Percentiles rank a stretch among this genome's conserved stretches.
phyloP scores from a whole-genome alignment of 1,140 invertebrate species.

The Macrotrachela quadricornifera region DNA sequence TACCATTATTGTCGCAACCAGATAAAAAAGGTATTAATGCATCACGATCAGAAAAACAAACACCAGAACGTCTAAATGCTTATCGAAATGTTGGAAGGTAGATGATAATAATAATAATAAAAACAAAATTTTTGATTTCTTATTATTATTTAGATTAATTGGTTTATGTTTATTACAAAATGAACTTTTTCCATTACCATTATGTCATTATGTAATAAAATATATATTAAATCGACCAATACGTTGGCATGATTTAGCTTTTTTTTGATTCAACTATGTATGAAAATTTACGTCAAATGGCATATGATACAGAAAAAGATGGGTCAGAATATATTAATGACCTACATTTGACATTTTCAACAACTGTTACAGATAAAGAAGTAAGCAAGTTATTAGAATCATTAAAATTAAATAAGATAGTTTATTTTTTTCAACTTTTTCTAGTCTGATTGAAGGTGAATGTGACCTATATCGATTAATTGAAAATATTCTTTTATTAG shows the following conservation, averaged over 20 bases:
- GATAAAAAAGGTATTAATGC: constrained; percentile 88
- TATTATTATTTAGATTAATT: constrained; percentile 73
- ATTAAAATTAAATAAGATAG: no score
- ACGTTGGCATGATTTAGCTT: constrained; percentile 91
- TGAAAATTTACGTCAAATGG: constrained; percentile 77
- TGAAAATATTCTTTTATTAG: no score
- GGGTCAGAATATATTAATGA: constrained; percentile 12
- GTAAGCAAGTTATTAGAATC: no score
- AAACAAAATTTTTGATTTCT: no score
- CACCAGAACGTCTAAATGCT: constrained; percentile 73
- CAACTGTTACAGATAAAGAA: background rate
- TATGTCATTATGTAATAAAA: constrained; percentile 92
- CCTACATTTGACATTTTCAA: constrained; percentile 9
- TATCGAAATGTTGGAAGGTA: constrained; percentile 98
- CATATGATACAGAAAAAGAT: constrained; percentile 55
- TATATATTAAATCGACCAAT: constrained; percentile 72
- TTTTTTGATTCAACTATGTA: constrained; percentile 93
- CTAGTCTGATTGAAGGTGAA: no score
- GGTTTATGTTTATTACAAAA: constrained; percentile 91
- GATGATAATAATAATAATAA: no score
- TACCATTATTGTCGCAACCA: constrained; percentile 84
- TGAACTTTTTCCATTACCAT: constrained; percentile 81
- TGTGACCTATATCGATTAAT: no score
- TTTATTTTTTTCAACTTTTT: no score
- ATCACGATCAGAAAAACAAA: constrained; percentile 69